Percentiles rank a stretch among this genome's conserved stretches.
phyloP scores from a whole-genome alignment of 2,113 vertebrate genomes.

The Petaurus breviceps region DNA sequence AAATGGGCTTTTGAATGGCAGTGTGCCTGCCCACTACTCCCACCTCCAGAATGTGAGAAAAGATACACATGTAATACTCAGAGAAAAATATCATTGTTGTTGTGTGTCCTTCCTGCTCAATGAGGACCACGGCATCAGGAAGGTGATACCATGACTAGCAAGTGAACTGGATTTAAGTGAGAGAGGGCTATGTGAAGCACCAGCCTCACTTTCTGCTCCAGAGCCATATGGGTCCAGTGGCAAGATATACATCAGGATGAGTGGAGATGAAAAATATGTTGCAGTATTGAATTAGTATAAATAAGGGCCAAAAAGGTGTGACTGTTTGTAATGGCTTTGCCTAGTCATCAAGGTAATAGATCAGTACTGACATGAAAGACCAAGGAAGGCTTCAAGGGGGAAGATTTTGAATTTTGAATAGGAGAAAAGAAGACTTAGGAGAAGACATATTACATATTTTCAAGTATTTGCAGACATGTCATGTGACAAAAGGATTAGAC shows the following conservation, averaged over 20 bases:
- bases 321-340: neutral
- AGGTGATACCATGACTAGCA: too few relatives aligned
- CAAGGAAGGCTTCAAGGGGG: neutral
- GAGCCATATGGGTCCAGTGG: too few relatives aligned
- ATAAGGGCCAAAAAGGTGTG: fast-evolving
- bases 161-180: too few relatives aligned
- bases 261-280: neutral
- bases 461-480: neutral
- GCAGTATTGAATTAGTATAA: neutral
- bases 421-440: neutral
- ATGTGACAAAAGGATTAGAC: neutral
- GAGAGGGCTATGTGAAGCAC: too few relatives aligned
- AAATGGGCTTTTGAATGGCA: neutral
- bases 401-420: neutral
- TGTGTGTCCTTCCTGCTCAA: too few relatives aligned
- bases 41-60: neutral
- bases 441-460: neutral
- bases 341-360: too few relatives aligned
- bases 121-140: too few relatives aligned
- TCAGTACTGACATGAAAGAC: neutral
- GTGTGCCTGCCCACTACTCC: neutral
- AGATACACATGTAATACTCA: fast-evolving
- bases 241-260: too few relatives aligned
- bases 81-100: neutral
- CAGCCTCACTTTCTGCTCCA: too few relatives aligned